These are phyloP conservation scores for Archips xylosteana DNA, from an alignment of 2,888 invertebrate species.

Conservation along the genomic window DNA sequence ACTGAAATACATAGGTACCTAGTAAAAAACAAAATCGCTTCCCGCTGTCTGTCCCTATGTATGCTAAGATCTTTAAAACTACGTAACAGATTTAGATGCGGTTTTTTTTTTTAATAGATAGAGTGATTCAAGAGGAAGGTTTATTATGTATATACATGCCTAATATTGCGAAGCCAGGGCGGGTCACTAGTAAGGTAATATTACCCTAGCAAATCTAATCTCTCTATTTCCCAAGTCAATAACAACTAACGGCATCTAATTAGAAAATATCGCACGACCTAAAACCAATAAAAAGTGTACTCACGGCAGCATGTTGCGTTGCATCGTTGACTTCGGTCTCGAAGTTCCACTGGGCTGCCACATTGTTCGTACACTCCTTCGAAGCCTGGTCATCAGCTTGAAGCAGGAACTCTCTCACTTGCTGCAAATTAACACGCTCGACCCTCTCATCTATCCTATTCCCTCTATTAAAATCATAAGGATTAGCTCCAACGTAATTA, in stretches of 20 bases:
- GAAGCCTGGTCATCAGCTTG: conserved; percentile 91
- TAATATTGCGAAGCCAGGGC: too few species aligned
- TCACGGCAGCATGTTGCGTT: conserved; percentile 93
- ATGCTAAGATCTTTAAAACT: too few species aligned
- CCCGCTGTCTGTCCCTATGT: too few species aligned
- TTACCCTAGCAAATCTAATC: too few species aligned
- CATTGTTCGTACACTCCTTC: conserved; percentile 93
- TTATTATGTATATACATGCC: too few species aligned
- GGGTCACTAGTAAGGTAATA: too few species aligned
- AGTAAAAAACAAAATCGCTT: too few species aligned
- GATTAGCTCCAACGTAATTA: conserved; percentile 74
- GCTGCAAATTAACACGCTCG: conserved; percentile 75
- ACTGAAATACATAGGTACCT: too few species aligned
- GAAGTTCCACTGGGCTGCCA: conserved; percentile 95
- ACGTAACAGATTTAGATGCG: too few species aligned
- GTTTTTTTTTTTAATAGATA: too few species aligned
- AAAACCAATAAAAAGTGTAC: conserved; percentile 63
- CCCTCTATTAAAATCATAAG: conserved; percentile 75
- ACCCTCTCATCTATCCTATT: conserved; percentile 75
- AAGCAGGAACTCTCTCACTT: conserved; percentile 86
- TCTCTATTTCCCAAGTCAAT: background rate
- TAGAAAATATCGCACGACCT: conserved; percentile 12
- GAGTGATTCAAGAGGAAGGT: too few species aligned
- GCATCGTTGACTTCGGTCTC: conserved; percentile 94
- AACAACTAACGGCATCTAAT: conserved; percentile 21